Evolutionary conservation across 92 coral and sea anemone genomes (phyloP).

Genomic region (Epizoanthus stellaris): DNA sequence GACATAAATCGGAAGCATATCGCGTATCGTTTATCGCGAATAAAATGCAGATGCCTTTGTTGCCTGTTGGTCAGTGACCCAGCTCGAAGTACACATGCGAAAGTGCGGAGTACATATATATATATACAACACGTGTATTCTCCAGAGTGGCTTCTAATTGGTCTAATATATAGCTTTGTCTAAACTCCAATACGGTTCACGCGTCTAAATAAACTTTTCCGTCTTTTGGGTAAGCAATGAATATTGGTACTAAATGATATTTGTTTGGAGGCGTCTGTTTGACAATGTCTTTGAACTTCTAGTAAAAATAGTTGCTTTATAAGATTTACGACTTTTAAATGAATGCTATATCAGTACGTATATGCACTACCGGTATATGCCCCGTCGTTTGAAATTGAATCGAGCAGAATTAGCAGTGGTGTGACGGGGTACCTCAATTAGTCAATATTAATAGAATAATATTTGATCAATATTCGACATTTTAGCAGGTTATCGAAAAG

Average conservation of each 20-base stretch:
- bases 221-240: not conserved
- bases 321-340: too few species aligned
- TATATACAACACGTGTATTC: slow-evolving; percentile 7
- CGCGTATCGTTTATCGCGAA: not conserved
- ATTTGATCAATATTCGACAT: too few species aligned
- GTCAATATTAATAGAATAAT: too few species aligned
- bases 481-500: too few species aligned
- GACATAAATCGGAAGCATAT: slow-evolving; percentile 24
- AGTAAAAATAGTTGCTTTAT: too few species aligned
- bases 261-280: too few species aligned
- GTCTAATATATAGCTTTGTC: slow-evolving; percentile 10
- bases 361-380: too few species aligned
- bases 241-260: not conserved
- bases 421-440: too few species aligned
- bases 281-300: too few species aligned
- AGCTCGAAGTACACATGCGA: slow-evolving; percentile 11
- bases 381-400: too few species aligned
- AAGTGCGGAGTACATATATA: not conserved
- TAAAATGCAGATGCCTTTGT: not conserved
- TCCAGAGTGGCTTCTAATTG: not conserved
- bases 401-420: too few species aligned
- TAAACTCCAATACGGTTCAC: not conserved
- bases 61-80: not conserved
- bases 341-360: too few species aligned
- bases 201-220: not conserved